These are phyloP conservation scores for Epistrophella euchroma DNA, from an alignment of 2,888 invertebrate species.

Conservation along the genomic window DNA sequence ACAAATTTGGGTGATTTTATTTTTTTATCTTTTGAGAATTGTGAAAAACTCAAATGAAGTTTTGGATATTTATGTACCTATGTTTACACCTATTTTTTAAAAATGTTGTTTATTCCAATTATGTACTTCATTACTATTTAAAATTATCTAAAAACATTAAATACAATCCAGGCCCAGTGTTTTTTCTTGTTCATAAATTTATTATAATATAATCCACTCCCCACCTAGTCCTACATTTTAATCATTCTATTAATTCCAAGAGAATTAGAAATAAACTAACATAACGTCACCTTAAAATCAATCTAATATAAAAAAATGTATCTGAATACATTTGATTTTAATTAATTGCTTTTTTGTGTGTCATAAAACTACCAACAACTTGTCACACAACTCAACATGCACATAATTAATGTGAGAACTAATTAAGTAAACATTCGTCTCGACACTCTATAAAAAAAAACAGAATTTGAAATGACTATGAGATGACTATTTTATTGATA, in stretches of 20 bases:
- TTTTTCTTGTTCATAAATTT: neutral
- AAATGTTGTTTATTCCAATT: no score
- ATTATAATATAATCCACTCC: neutral
- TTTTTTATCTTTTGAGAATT: no score
- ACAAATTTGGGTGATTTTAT: no score
- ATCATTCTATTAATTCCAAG: neutral
- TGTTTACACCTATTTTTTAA: no score
- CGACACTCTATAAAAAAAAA: constrained; percentile 49
- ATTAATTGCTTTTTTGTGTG: neutral
- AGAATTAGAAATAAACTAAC: neutral
- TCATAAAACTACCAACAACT: constrained; percentile 32
- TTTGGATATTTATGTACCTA: no score
- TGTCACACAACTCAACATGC: constrained; percentile 19
- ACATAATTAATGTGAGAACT: constrained; percentile 47
- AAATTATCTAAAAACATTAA: no score
- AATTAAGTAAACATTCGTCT: constrained; percentile 46
- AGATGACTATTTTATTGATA: constrained; percentile 33
- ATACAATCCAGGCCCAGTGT: no score
- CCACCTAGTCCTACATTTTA: neutral
- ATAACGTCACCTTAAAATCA: neutral
- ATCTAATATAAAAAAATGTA: neutral
- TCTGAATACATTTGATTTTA: neutral
- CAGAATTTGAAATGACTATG: constrained; percentile 24
- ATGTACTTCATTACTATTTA: no score
- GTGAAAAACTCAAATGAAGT: no score